Evolutionary conservation across 2,113 vertebrate genomes (phyloP).

Genomic region (Catharus minimus): DNA sequence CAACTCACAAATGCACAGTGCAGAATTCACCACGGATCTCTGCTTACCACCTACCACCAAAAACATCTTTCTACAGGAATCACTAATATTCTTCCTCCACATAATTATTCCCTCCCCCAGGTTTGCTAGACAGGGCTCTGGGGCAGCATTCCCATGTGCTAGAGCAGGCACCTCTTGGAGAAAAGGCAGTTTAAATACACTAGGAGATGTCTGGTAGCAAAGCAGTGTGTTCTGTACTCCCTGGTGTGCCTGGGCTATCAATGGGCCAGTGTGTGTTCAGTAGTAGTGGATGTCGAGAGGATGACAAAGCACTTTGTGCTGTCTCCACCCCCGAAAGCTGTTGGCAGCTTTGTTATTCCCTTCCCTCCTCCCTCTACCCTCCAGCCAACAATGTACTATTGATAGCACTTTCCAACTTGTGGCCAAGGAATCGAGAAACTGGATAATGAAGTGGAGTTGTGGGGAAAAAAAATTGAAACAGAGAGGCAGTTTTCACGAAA

Average conservation of each 20-base stretch:
- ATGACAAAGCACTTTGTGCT: conserved; percentile 43
- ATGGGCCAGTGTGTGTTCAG: conserved; percentile 33
- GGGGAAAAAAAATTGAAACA: not conserved
- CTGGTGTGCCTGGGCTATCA: not conserved
- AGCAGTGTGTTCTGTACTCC: not conserved
- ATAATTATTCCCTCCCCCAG: not conserved
- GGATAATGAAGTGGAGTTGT: conserved; percentile 51
- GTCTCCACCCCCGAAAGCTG: conserved; percentile 45
- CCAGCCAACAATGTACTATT: conserved; percentile 47
- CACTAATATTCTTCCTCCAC: not conserved
- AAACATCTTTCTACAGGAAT: not conserved
- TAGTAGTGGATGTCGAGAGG: conserved; percentile 24
- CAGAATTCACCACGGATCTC: not conserved
- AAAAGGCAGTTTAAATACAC: not conserved
- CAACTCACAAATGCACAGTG: not conserved
- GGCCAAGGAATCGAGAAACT: conserved; percentile 13
- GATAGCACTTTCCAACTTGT: conserved; percentile 22
- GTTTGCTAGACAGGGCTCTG: rapidly evolving
- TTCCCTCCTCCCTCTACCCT: conserved; percentile 31
- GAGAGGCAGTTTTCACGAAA: conserved; percentile 11
- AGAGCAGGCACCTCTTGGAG: not conserved
- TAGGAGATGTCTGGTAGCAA: not conserved
- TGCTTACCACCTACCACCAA: not conserved
- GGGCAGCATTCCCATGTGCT: not conserved
- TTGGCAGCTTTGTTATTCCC: conserved; percentile 48